Base-by-base conservation (phyloP, 2,888 invertebrate species). In the Falcaria lacertinaria region DNA sequence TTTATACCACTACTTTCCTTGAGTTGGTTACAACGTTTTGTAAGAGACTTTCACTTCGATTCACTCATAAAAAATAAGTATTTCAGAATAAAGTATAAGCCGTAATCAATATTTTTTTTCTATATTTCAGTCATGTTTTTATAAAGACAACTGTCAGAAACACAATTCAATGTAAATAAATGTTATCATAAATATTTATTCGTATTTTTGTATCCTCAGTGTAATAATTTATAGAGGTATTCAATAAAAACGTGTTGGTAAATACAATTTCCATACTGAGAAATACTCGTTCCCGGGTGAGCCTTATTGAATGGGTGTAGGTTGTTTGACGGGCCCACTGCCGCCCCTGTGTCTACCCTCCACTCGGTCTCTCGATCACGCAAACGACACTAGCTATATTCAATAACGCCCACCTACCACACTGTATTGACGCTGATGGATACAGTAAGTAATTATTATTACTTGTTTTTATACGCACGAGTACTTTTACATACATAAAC, bases 391-490 rank as follows among this genome's bases (percentile, higher is more conserved):
- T 55, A 64, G 49, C 57, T 58, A 58, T 56, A 54, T 48, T 52
- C 55, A 56, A 61, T 60, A 56, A 57, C 63, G 54, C 63, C 67
- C 63, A 67, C 63, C 67, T 61, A 67, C 65, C 48, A 48, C 46
- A 40, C 56, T 44, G 43, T 45, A 41, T 45, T 45, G 42, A 43
- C 35, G 22, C 33, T 28, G 34, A 13, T 38, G 11, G 11, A 2
- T 13, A 33, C 13, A 6, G 3, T 19, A 19, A 19, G 19, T 19
- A 19, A 19, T 19, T 19, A n/a, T n/a, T 35, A 2, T 13, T 6
- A 19, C 19, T 19, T 19, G 6, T 19, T 19, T 1, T 19, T 3
- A 19, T 19, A 19, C 19, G 6, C 3, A 19, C 19, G 19, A 6
- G 19, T 1, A 19, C 19, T 19, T 19, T 19, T 19, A 19, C 19